Conservation (phyloP, 2,113 vertebrate genomes). For the Ictalurus furcatus region DNA sequence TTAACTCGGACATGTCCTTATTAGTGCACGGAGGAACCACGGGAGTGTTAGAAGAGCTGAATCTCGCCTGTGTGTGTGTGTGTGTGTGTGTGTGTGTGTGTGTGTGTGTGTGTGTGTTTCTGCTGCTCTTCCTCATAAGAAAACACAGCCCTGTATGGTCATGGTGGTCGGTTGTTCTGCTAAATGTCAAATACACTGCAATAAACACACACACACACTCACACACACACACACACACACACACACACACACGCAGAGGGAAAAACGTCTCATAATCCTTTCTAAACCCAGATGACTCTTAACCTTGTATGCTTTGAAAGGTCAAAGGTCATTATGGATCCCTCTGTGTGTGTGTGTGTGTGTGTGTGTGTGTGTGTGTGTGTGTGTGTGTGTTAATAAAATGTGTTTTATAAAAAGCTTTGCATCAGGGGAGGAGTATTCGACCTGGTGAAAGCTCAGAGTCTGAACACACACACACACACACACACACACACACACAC, state of each 20-base stretch:
- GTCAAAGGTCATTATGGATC: neutral
- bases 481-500: constrained; percentile 7
- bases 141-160: constrained; percentile 73
- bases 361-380: neutral
- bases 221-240: constrained; percentile 56
- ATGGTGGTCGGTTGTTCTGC: constrained; percentile 56
- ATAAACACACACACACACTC: constrained; percentile 66
- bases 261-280: constrained; percentile 3
- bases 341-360: neutral
- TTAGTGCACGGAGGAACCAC: neutral
- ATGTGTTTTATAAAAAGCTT: constrained; percentile 26
- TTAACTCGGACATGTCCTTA: constrained; percentile 13
- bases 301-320: neutral
- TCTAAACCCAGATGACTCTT: neutral
- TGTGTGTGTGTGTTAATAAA: neutral
- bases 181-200: constrained; percentile 62
- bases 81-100: constrained; percentile 34
- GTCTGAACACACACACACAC: neutral
- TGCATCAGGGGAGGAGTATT: constrained; percentile 11
- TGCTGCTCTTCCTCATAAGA: constrained; percentile 44
- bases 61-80: neutral
- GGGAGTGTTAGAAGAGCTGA: neutral
- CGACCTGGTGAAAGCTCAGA: neutral
- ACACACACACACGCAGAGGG: constrained; percentile 47
- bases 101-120: constrained; percentile 29